Evolutionary conservation across 37 sponge, comb jelly and placozoan genomes (phyloP).

Genomic region (Aplysina aerophoba): DNA sequence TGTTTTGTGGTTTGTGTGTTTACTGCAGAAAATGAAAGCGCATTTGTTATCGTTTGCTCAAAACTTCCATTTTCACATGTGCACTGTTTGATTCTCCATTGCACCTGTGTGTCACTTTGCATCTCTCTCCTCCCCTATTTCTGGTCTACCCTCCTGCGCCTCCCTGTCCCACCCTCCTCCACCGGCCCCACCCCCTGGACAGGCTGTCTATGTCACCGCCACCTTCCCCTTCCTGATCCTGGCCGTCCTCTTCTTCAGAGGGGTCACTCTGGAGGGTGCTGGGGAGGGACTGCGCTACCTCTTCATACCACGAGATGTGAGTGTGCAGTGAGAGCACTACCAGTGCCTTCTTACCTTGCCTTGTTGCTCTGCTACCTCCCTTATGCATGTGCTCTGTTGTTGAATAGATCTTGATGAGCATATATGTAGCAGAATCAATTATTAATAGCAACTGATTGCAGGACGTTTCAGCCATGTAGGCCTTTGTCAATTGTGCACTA

Average conservation of each 20-base stretch:
- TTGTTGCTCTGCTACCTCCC: too few relatives aligned
- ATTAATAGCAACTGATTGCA: too few relatives aligned
- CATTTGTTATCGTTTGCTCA: not conserved
- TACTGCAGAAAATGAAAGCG: too few relatives aligned
- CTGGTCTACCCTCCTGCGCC: not conserved
- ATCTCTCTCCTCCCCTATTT: not conserved
- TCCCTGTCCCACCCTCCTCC: not conserved
- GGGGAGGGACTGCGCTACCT: slow-evolving; percentile 81
- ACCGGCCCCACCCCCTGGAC: not conserved
- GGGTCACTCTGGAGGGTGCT: slow-evolving; percentile 94
- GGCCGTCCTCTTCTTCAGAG: slow-evolving; percentile 90
- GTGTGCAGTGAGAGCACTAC: not conserved
- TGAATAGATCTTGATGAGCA: too few relatives aligned
- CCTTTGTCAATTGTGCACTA: too few relatives aligned
- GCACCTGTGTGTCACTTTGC: not conserved
- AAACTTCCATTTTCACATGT: too few relatives aligned
- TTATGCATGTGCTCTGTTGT: too few relatives aligned
- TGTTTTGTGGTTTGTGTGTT: not conserved
- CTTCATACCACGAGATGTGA: slow-evolving; percentile 70
- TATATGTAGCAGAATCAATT: too few relatives aligned
- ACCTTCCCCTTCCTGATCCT: slow-evolving; percentile 90
- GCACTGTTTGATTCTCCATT: too few relatives aligned
- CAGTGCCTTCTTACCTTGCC: too few relatives aligned
- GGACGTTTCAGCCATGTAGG: too few relatives aligned
- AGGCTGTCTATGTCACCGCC: slow-evolving; percentile 95